phyloP scores from a whole-genome alignment of 2,113 vertebrate species.

The Pelecanus crispus region DNA sequence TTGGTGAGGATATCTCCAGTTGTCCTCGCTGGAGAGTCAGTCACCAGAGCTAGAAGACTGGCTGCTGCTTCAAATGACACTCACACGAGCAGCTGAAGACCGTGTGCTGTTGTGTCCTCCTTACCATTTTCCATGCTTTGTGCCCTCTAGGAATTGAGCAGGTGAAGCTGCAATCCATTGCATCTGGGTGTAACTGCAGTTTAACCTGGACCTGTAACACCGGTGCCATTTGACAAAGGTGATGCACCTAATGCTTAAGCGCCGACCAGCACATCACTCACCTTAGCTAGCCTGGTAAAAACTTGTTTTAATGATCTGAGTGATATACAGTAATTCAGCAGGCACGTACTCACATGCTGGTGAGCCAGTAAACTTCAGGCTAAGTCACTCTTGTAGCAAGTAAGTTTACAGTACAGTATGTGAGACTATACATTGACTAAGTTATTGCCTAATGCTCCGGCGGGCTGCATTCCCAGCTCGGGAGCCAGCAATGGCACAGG shows the following conservation, averaged over 20 bases:
- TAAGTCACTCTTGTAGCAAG: background rate
- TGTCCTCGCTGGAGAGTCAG: background rate
- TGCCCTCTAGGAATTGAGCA: background rate
- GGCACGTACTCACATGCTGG: background rate
- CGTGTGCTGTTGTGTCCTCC: fast-evolving
- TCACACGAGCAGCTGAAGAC: background rate
- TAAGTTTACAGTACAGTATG: conserved; percentile 13
- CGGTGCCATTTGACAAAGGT: background rate
- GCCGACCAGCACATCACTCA: background rate
- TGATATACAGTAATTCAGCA: background rate
- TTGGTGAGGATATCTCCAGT: background rate
- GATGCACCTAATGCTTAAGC: background rate
- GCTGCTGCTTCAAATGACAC: background rate
- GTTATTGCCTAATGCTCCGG: conserved; percentile 64
- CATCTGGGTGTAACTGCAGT: background rate
- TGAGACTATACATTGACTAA: background rate
- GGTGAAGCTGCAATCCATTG: background rate
- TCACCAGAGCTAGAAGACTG: background rate
- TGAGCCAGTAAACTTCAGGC: background rate
- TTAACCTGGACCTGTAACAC: background rate
- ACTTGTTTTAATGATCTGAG: background rate
- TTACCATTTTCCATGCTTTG: fast-evolving
- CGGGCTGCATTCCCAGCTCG: background rate
- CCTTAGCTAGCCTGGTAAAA: background rate
- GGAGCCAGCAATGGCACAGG: conserved; percentile 5